Percentiles rank a stretch among this genome's conserved stretches.
Conservation (phyloP, 2,797 vertebrate genomes). For the Pelochelys cantorii region DNA sequence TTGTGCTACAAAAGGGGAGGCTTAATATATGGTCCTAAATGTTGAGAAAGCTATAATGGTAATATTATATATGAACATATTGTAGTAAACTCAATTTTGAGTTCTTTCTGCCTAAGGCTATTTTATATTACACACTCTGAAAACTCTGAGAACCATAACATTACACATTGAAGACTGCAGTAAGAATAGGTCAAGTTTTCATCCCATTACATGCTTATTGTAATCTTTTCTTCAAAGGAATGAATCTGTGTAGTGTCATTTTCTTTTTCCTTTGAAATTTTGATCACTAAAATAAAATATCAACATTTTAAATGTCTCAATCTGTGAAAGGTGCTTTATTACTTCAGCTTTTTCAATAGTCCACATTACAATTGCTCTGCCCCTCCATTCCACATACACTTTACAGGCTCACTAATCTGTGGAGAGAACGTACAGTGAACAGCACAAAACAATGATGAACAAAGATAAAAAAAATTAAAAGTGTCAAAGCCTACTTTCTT, state of each 20-base stretch:
- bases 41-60: background rate
- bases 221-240: background rate
- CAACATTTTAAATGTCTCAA: slow-evolving; percentile 58
- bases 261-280: slow-evolving; percentile 41
- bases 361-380: slow-evolving; percentile 46
- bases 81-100: slow-evolving; percentile 25
- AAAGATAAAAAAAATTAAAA: slow-evolving; percentile 40
- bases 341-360: slow-evolving; percentile 66
- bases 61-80: background rate
- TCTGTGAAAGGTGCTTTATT: slow-evolving; percentile 68
- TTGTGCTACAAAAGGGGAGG: background rate
- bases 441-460: slow-evolving; percentile 1
- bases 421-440: background rate
- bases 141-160: background rate
- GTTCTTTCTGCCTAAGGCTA: background rate
- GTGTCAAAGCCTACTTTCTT: background rate
- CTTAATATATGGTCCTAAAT: background rate
- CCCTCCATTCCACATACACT: slow-evolving; percentile 42
- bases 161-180: slow-evolving; percentile 2
- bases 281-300: slow-evolving; percentile 50
- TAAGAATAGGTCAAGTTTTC: background rate
- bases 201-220: background rate
- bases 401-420: slow-evolving; percentile 57
- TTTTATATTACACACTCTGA: background rate
- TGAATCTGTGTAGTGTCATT: background rate